These are phyloP conservation scores for Chironomus riparius DNA, from an alignment of 2,888 invertebrate genomes.

Conservation along the genomic window DNA sequence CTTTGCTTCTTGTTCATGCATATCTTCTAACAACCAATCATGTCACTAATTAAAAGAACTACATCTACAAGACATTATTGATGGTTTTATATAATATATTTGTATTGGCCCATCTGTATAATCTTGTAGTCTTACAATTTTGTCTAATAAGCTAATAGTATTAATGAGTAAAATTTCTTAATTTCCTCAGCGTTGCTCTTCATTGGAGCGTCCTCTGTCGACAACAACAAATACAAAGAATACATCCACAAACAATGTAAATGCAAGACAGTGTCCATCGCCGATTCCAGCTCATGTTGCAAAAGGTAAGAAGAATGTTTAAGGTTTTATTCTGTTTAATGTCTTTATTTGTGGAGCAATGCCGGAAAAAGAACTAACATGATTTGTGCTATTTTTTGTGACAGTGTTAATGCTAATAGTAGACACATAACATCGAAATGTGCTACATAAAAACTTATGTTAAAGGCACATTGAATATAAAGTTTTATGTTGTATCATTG, in stretches of 20 bases:
- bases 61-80: too few relatives aligned
- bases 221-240: conserved; percentile 44
- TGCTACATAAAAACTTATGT: too few relatives aligned
- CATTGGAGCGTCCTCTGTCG: conserved; percentile 68
- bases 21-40: too few relatives aligned
- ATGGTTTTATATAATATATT: too few relatives aligned
- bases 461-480: too few relatives aligned
- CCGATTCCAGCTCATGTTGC: conserved; percentile 67
- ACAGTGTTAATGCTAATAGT: too few relatives aligned
- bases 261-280: conserved; percentile 53
- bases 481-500: too few relatives aligned
- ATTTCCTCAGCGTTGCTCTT: conserved; percentile 61
- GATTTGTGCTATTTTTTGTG: too few relatives aligned
- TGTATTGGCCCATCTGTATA: background rate
- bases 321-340: background rate
- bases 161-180: background rate
- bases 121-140: too few relatives aligned
- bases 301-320: conserved; percentile 48
- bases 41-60: too few relatives aligned
- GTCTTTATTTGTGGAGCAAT: background rate
- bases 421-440: too few relatives aligned
- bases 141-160: too few relatives aligned
- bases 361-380: background rate
- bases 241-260: conserved; percentile 36
- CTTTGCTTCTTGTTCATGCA: conserved; percentile 15